Evolutionary conservation across 2,888 invertebrate genomes (phyloP).

Genomic region (Cheilosia scutellata): DNA sequence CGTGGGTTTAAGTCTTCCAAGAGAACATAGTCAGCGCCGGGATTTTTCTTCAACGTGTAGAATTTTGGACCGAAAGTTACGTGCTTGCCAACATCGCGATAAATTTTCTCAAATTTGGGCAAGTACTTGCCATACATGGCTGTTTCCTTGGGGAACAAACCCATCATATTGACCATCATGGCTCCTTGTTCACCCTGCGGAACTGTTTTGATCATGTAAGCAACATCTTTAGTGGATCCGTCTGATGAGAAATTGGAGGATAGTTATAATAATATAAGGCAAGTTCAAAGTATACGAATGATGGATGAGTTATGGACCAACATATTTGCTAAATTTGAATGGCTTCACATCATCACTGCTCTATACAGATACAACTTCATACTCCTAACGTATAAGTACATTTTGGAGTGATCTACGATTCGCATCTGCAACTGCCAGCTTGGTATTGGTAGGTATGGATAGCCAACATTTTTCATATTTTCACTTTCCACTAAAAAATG

Average conservation of each 20-base stretch:
- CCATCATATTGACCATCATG: conserved; percentile 74
- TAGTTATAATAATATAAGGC: neutral
- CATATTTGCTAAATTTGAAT: no score
- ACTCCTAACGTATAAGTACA: no score
- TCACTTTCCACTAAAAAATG: no score
- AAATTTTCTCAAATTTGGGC: conserved; percentile 81
- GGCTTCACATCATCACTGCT: no score
- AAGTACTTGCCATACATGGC: conserved; percentile 81
- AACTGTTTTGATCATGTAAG: conserved; percentile 80
- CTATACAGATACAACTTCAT: no score
- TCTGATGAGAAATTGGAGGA: conserved; percentile 58
- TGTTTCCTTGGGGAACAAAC: conserved; percentile 81
- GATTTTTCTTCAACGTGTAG: conserved; percentile 76
- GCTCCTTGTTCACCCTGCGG: conserved; percentile 75
- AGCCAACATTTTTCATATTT: no score
- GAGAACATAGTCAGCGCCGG: conserved; percentile 79
- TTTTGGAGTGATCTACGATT: no score
- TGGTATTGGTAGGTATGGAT: no score
- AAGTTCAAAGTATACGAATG: no score
- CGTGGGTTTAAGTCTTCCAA: conserved; percentile 81
- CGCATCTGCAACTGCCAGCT: no score
- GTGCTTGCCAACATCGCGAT: conserved; percentile 77
- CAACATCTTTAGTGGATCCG: conserved; percentile 71
- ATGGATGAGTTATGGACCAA: no score
- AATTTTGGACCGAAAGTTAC: conserved; percentile 81